Evolutionary conservation across 2,888 invertebrate genomes (phyloP), one percentile per base, ranked within the genome.

Genomic region (Chesias legatella): DNA sequence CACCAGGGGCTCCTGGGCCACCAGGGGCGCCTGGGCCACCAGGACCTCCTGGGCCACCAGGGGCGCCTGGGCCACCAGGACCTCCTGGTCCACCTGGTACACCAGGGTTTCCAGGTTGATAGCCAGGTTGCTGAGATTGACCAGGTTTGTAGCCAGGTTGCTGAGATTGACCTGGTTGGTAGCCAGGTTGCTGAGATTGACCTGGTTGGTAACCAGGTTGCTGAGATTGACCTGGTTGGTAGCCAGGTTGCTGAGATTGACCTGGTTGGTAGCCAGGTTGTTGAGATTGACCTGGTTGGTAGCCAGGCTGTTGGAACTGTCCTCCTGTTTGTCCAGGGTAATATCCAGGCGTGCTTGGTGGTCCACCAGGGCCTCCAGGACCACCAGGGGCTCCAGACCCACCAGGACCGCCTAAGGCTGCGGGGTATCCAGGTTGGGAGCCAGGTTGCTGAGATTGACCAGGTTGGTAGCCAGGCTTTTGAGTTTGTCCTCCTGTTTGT

Each of bases 121-220:
- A 77, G 9, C 43, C 67, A 58, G 41, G 82, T 66, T n/a, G 56
- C 58, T 74, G 67, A 4, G 25, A 9, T 6, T 25, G 25, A 9
- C 34, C 60, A 17, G 13, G 13, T 17, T 17, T 2, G 13, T 17
- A 17, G 13, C 13, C 13, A 10, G 58, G 60, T 3, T 49, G 33
- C 2, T 56, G 58, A 1, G 61, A 52, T 7, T 45, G 10, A 0
- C 59, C 56, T 10, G n/a, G n/a, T n/a, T n/a, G n/a, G n/a, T n/a
- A n/a, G n/a, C n/a, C n/a, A n/a, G n/a, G n/a, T n/a, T n/a, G n/a
- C n/a, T n/a, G n/a, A n/a, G n/a, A n/a, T n/a, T n/a, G n/a, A 53
- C 63, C 65, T 22, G 81, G 81, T 23, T 43, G 53, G 3, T 73
- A 77, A 9, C 43, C 67, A 58, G 41, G 82, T 66, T n/a, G 56